A percentile compares a stretch with the other conserved stretches of the same genome.
These are phyloP conservation scores for Amblyteles armatorius DNA, from an alignment of 2,888 invertebrate genomes.

Conservation along the genomic window DNA sequence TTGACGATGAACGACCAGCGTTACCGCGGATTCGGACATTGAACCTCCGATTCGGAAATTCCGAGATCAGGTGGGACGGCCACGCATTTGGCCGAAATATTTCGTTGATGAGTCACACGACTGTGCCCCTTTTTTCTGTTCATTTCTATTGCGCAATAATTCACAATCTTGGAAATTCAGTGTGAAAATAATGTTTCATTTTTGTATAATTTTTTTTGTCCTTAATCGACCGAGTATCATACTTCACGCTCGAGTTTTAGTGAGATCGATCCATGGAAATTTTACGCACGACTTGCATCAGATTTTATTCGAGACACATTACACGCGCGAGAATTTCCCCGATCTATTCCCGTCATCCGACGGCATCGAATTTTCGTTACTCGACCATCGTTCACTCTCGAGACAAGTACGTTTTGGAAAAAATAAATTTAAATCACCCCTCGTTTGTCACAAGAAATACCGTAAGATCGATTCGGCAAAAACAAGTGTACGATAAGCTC, in stretches of 20 bases:
- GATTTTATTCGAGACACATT: not conserved
- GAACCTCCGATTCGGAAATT: constrained; percentile 34
- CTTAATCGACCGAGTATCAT: not conserved
- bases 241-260: not conserved
- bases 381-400: not conserved
- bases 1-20: constrained; percentile 19
- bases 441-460: not conserved
- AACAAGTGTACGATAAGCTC: not conserved
- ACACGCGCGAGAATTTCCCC: not conserved
- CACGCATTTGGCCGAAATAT: constrained; percentile 63
- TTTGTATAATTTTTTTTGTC: not conserved
- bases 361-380: not conserved
- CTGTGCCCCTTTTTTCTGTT: constrained; percentile 65
- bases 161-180: not conserved
- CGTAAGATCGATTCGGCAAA: not conserved
- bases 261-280: not conserved
- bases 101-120: constrained; percentile 73
- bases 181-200: not conserved
- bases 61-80: constrained; percentile 43
- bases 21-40: constrained; percentile 46
- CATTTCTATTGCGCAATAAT: constrained; percentile 28
- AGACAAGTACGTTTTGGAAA: not conserved
- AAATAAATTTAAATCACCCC: not conserved
- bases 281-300: not conserved
- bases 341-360: not conserved